Evolutionary conservation across 2,888 invertebrate genomes (phyloP), one percentile per base, ranked within the genome.

Genomic region (Brassicogethes aeneus): DNA sequence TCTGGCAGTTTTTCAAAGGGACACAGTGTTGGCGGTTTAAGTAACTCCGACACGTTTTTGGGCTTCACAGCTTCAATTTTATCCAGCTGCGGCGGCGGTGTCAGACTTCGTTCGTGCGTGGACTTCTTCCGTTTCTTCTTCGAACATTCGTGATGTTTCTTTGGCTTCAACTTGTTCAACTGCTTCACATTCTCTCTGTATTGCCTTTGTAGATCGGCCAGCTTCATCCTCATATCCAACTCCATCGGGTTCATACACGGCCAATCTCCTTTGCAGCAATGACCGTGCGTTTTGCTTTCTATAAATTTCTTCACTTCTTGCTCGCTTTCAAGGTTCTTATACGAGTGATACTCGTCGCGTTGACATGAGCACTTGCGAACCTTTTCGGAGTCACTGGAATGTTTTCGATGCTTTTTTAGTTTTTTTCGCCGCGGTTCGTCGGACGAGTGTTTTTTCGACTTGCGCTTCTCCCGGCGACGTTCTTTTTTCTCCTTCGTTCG

Each of bases 181-280:
- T 91, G 87, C 17, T 80, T 80, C 59, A 89, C 85, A 60, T 88
- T 88, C 61, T 91, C 89, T 46, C 80, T 80, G 59, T 88, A 86
- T 58, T 86, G 82, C 16, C 83, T 73, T 56, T 90, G 86, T 16
- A 92, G 71, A 38, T 90, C 88, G 15, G 87, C 85, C 45, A 92
- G 63, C 42, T 82, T 77, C 66, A 82, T 78, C 31, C 88, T 74
- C 85, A 91, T 88, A 55, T 87, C 84, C 55, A 84, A 71, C 62
- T 90, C 89, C 68, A 84, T 79, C 1, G 82, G 80, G 59, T 79
- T 80, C 62, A 85, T 83, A 29, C 66, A 68, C 2, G 69, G 60
- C 61, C 68, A 66, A 8, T 64, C 64, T 35, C 59, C 58, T 45
- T 63, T 58, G 29, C 60, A 60, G 40, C 59, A 65, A 17, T 37